Evolutionary conservation across 2,113 vertebrate species (phyloP).

Genomic region (Phycodurus eques): DNA sequence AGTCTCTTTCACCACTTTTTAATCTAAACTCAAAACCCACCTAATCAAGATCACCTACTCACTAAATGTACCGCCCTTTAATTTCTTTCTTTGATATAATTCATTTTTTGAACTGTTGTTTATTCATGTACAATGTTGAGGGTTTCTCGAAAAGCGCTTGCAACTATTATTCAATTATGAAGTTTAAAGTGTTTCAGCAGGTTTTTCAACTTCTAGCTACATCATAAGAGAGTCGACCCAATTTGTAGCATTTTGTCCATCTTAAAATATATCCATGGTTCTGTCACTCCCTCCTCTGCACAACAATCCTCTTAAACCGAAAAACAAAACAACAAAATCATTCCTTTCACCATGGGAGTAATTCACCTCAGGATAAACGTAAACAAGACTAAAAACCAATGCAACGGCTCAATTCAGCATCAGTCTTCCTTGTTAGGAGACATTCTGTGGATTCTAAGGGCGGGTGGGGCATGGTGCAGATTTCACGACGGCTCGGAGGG

Average conservation of each 20-base stretch:
- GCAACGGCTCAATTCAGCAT: constrained; percentile 10
- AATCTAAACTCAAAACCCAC: no score
- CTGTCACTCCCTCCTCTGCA: not conserved
- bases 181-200: not conserved
- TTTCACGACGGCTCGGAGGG: not conserved
- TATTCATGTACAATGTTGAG: no score
- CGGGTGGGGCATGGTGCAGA: not conserved
- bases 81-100: no score
- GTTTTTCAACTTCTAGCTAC: not conserved
- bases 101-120: no score
- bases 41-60: no score
- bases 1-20: no score
- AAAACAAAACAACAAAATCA: constrained; percentile 11
- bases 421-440: constrained; percentile 5
- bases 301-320: constrained; percentile 40
- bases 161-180: no score
- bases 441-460: not conserved
- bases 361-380: constrained; percentile 26
- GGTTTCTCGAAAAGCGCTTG: no score
- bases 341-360: constrained; percentile 22
- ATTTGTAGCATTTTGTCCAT: not conserved
- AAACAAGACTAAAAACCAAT: constrained; percentile 35
- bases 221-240: not conserved
- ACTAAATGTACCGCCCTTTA: no score
- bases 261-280: not conserved